A percentile compares a stretch with the other conserved stretches of the same genome.
Conservation (phyloP, 2,888 invertebrate genomes). For the Pristionchus fissidentatus region DNA sequence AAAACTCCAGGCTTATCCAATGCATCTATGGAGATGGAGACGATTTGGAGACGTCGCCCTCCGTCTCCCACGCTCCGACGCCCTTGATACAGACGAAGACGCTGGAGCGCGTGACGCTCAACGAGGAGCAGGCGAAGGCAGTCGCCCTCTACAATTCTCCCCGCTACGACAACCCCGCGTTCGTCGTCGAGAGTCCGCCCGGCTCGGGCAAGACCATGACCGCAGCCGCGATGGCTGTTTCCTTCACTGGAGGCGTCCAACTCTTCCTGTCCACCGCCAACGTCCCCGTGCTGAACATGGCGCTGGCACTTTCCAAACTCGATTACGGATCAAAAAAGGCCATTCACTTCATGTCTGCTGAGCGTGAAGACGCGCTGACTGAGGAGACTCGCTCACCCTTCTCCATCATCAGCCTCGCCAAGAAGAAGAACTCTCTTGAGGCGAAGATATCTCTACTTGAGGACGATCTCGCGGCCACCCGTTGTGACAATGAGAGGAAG, state of each 20-base stretch:
- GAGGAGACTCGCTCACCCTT: not conserved
- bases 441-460: not conserved
- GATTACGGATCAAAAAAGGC: not conserved
- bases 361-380: not conserved
- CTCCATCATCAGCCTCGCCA: not conserved
- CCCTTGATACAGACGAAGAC: too few relatives aligned
- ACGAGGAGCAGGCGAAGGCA: not conserved
- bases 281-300: not conserved
- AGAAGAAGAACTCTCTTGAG: not conserved
- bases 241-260: not conserved
- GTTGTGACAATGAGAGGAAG: not conserved
- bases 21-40: too few relatives aligned
- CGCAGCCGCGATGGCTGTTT: conserved; percentile 1
- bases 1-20: too few relatives aligned
- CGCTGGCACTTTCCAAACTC: not conserved
- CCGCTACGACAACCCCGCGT: not conserved
- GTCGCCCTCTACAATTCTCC: not conserved
- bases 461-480: not conserved
- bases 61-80: too few relatives aligned
- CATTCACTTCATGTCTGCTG: not conserved
- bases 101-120: not conserved
- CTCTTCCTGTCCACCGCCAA: conserved; percentile 26
- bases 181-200: not conserved
- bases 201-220: not conserved
- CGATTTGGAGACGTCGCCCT: not conserved